phyloP scores from a whole-genome alignment of 2,113 vertebrate genomes.

The Ochotona princeps region DNA sequence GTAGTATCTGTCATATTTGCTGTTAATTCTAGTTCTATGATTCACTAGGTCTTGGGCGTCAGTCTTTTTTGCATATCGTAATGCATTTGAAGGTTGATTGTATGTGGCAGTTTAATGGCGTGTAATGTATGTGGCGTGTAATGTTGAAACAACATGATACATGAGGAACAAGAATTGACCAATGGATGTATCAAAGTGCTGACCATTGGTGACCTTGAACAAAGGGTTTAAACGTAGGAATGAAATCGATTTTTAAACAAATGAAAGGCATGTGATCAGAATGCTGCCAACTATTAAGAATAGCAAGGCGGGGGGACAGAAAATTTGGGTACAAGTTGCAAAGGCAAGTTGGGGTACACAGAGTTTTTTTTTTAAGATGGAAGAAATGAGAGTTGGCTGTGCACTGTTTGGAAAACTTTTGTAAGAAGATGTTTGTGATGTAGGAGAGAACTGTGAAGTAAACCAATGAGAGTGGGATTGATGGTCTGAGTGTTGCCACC shows the following conservation, averaged over 20 bases:
- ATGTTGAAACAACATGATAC: conserved; percentile 1
- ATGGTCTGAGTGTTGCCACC: not conserved
- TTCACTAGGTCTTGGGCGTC: not conserved
- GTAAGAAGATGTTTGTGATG: not conserved
- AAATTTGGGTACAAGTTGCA: not conserved
- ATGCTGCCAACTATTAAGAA: not conserved
- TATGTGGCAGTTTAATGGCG: conserved; percentile 36
- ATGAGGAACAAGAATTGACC: not conserved
- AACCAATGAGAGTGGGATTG: not conserved
- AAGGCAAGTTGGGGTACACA: not conserved
- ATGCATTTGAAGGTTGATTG: not conserved
- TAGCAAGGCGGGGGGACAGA: not conserved
- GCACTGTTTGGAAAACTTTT: not conserved
- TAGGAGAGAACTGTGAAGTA: not conserved
- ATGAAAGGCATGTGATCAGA: not conserved
- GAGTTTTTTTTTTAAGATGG: not conserved
- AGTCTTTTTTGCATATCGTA: not conserved
- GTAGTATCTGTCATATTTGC: not conserved
- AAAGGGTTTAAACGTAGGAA: not conserved
- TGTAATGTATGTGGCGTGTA: too few relatives aligned
- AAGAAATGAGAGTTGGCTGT: not conserved
- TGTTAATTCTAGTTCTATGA: not conserved
- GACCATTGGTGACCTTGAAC: not conserved
- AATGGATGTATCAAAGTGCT: not conserved
- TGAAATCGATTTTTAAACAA: not conserved